phyloP scores from a whole-genome alignment of 2,888 invertebrate genomes.

The Ophion costatus region DNA sequence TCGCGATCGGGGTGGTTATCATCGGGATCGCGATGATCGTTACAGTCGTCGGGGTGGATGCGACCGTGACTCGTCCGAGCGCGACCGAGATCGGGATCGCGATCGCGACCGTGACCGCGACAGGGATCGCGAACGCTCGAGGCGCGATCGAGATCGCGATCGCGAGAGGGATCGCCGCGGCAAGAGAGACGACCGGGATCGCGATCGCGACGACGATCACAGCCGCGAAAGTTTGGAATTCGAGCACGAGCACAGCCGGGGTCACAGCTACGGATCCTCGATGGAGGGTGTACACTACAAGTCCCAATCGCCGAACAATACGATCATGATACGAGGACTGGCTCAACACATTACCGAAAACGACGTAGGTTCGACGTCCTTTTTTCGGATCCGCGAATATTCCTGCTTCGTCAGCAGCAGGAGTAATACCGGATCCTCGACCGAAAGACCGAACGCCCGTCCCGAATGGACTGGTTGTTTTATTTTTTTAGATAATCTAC shows the following conservation, averaged over 20 bases:
- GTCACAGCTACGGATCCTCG: constrained; percentile 79
- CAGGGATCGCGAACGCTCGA: constrained; percentile 77
- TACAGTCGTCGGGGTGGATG: constrained; percentile 67
- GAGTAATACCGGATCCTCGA: background rate
- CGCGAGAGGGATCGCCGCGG: constrained; percentile 77
- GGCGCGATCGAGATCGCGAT: constrained; percentile 79
- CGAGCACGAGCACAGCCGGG: constrained; percentile 80
- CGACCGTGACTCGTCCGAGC: constrained; percentile 72
- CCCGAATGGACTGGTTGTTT: background rate
- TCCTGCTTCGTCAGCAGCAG: background rate
- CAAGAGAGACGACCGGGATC: constrained; percentile 73
- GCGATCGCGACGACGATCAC: constrained; percentile 81
- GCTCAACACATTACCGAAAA: constrained; percentile 91
- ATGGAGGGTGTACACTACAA: constrained; percentile 85
- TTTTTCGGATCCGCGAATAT: background rate
- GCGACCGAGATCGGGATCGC: constrained; percentile 70
- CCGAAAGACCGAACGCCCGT: background rate
- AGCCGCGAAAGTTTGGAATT: constrained; percentile 80
- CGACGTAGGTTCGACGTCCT: constrained; percentile 86
- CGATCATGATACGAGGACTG: constrained; percentile 90
- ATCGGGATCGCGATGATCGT: constrained; percentile 78
- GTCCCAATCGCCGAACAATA: constrained; percentile 87
- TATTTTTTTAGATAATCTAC: background rate
- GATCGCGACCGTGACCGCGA: constrained; percentile 76
- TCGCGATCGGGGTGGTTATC: constrained; percentile 76